Conservation (phyloP, 92 coral and sea anemone genomes). For the Epizoanthus ramosus region DNA sequence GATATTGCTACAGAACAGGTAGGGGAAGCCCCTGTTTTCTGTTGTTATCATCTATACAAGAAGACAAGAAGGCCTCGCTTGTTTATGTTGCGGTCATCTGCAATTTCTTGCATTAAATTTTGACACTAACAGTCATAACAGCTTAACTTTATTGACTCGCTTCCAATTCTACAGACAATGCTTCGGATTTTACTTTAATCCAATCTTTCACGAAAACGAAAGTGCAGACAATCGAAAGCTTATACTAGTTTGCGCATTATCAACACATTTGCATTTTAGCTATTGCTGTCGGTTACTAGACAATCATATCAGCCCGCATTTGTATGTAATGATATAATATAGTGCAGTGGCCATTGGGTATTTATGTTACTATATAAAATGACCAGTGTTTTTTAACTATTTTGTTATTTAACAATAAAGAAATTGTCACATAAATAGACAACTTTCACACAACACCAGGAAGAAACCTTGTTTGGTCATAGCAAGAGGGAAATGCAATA, state of each 20-base stretch:
- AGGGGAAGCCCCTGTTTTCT: not conserved
- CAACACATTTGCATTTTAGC: too few relatives aligned
- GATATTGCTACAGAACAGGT: too few relatives aligned
- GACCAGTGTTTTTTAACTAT: not conserved
- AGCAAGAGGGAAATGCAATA: not conserved
- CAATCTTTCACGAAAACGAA: too few relatives aligned
- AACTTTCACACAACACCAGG: not conserved
- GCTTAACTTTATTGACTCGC: not conserved
- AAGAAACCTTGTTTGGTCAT: conserved; percentile 24
- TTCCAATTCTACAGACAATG: too few relatives aligned
- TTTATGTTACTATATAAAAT: not conserved
- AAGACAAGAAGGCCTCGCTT: not conserved
- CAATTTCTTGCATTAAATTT: not conserved
- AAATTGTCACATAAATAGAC: not conserved
- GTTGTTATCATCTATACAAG: not conserved
- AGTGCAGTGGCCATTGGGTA: not conserved
- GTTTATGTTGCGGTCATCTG: not conserved
- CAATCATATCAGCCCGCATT: not conserved
- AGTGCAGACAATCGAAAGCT: too few relatives aligned
- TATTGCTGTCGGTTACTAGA: too few relatives aligned
- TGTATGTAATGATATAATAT: not conserved
- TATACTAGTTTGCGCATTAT: too few relatives aligned
- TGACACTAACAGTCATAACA: not conserved
- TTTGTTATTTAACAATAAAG: not conserved
- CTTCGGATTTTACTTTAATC: too few relatives aligned